Evolutionary conservation across 2,113 vertebrate genomes (phyloP).

Genomic region (Ploceus nigricollis): DNA sequence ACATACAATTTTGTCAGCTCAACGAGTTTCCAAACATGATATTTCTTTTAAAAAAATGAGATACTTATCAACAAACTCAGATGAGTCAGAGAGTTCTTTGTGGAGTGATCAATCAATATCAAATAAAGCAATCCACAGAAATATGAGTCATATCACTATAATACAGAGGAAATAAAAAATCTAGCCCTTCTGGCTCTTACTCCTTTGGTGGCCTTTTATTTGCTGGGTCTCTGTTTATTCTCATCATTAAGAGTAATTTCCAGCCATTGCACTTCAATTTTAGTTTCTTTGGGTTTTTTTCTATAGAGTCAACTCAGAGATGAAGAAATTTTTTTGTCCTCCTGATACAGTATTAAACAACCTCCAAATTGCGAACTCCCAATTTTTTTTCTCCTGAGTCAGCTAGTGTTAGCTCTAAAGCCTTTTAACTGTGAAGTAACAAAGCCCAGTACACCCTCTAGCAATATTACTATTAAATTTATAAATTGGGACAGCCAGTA

Average conservation of each 20-base stretch:
- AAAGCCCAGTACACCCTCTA: background rate
- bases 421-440: background rate
- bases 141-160: background rate
- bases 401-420: background rate
- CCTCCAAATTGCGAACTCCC: background rate
- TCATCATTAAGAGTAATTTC: background rate
- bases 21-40: background rate
- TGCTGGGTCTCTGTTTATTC: background rate
- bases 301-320: background rate
- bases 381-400: background rate
- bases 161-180: background rate
- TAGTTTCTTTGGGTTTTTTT: background rate
- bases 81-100: background rate
- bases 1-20: background rate
- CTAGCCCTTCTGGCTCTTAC: background rate
- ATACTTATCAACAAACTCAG: background rate
- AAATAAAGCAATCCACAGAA: background rate
- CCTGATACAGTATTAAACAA: background rate
- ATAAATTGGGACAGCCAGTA: background rate
- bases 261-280: background rate
- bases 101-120: background rate
- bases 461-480: background rate
- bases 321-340: background rate
- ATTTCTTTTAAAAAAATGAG: background rate
- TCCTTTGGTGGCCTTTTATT: background rate